A percentile compares a stretch with the other conserved stretches of the same genome.
phyloP scores from a whole-genome alignment of 2,888 invertebrate genomes.

The Colletes collaris region DNA sequence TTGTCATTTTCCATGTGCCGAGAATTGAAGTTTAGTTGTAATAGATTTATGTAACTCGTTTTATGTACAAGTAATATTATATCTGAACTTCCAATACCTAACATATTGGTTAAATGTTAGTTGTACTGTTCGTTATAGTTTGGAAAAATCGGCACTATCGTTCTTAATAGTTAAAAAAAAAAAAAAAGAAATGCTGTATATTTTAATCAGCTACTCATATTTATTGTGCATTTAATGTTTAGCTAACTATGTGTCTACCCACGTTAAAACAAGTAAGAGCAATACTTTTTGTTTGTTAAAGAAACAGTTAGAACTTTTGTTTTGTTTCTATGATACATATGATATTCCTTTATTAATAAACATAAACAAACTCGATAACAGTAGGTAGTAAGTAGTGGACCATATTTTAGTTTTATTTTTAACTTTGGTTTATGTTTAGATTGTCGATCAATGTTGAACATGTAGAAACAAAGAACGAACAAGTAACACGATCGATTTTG shows the following conservation, averaged over 20 bases:
- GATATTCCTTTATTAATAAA: conserved; percentile 48
- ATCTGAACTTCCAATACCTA: conserved; percentile 10
- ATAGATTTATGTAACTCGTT: conserved; percentile 21
- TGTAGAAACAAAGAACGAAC: conserved; percentile 43
- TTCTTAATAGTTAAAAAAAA: not conserved
- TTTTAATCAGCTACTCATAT: conserved; percentile 48
- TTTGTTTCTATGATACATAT: conserved; percentile 50
- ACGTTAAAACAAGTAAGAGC: conserved; percentile 70
- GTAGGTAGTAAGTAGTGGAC: conserved; percentile 64
- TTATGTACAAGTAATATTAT: not conserved
- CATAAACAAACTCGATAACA: conserved; percentile 33
- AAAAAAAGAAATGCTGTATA: conserved; percentile 20
- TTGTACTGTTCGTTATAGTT: not conserved
- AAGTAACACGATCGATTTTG: conserved; percentile 23
- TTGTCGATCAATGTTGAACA: conserved; percentile 49
- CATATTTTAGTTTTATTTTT: conserved; percentile 43
- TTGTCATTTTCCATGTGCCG: conserved; percentile 80
- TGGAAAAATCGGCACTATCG: not conserved
- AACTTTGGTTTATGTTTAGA: conserved; percentile 58
- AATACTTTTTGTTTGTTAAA: conserved; percentile 58
- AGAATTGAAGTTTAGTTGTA: conserved; percentile 32
- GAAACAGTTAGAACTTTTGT: conserved; percentile 49
- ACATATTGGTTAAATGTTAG: not conserved
- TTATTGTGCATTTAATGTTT: conserved; percentile 69
- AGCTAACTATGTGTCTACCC: conserved; percentile 71